Evolutionary conservation across 2,113 vertebrate genomes (phyloP).

Genomic region (Neodontobutis hainanensis): DNA sequence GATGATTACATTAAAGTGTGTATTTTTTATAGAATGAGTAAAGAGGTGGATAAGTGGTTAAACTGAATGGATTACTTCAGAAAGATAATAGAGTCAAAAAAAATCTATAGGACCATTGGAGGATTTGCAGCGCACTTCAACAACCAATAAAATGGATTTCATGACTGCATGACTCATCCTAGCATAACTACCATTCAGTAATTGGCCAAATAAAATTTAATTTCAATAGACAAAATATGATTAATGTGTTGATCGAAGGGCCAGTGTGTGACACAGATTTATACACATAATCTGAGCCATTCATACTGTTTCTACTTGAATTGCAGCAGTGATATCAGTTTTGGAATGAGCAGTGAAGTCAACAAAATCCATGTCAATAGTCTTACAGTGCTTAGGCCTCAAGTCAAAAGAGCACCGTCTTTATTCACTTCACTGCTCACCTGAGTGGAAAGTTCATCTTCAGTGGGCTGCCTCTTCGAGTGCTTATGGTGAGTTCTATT

Average conservation of each 20-base stretch:
- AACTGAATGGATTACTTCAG: conserved; percentile 14
- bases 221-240: background rate
- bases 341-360: background rate
- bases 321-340: background rate
- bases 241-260: conserved; percentile 13
- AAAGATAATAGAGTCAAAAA: conserved; percentile 2
- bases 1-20: background rate
- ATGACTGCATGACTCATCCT: conserved; percentile 25
- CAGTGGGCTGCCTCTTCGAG: background rate
- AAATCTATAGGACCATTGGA: conserved; percentile 2
- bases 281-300: background rate
- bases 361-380: background rate
- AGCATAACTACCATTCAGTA: conserved; percentile 22
- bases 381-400: background rate
- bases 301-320: background rate
- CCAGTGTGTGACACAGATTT: background rate
- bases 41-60: background rate
- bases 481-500: background rate
- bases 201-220: conserved; percentile 16
- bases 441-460: conserved; percentile 1
- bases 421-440: conserved; percentile 7
- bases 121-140: conserved; percentile 8
- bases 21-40: background rate
- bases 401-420: background rate
- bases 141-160: conserved; percentile 27